Percentiles rank a stretch among this genome's conserved stretches.
These are phyloP conservation scores for Pseudomyrmex sp. DNA, from an alignment of 1,140 invertebrate species.

Conservation along the genomic window DNA sequence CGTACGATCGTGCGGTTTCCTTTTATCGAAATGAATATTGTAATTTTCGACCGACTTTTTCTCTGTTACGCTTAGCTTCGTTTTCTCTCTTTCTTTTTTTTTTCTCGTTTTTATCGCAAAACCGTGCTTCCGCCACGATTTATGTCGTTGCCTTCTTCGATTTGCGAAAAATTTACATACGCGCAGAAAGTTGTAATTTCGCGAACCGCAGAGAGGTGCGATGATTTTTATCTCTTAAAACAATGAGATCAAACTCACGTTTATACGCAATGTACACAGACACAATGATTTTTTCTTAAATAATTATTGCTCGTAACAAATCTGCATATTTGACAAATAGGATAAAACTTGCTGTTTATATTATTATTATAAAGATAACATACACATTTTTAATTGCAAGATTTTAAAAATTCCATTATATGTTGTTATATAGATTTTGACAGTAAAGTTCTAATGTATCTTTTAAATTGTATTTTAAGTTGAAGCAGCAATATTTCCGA, in stretches of 20 bases:
- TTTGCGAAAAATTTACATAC: conserved; percentile 52
- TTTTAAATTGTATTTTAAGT: conserved; percentile 14
- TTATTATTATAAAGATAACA: neutral
- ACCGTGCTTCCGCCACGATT: conserved; percentile 22
- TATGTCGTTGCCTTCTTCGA: conserved; percentile 46
- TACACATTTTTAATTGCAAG: conserved; percentile 9
- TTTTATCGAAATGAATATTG: conserved; percentile 59
- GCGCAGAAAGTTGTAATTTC: conserved; percentile 14
- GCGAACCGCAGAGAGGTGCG: neutral
- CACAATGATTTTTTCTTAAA: neutral
- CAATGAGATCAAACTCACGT: conserved; percentile 16
- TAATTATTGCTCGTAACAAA: neutral
- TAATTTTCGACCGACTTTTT: conserved; percentile 47
- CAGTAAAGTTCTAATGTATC: neutral
- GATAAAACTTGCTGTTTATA: neutral
- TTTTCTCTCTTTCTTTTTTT: neutral
- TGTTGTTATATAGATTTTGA: neutral
- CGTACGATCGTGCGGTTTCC: conserved; percentile 5
- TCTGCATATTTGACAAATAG: neutral
- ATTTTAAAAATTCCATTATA: neutral
- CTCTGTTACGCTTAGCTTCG: neutral
- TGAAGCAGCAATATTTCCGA: neutral
- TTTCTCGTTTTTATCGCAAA: conserved; percentile 20
- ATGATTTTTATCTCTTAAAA: neutral
- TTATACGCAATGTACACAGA: neutral